phyloP scores from a whole-genome alignment of 2,888 invertebrate species.

The Agriopis marginaria region DNA sequence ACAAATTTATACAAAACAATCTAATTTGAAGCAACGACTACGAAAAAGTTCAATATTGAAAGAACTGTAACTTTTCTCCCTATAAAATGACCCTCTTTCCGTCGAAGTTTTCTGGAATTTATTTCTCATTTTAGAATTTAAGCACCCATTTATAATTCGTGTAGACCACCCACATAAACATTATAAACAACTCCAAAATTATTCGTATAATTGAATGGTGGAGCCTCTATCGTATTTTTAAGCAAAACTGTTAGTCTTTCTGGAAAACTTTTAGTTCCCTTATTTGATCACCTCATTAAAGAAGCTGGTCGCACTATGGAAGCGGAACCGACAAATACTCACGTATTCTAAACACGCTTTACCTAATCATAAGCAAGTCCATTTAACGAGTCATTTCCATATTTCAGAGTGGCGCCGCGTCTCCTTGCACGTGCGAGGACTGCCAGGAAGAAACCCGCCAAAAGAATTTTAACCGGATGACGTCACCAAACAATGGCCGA shows the following conservation, averaged over 20 bases:
- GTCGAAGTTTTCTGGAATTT: neutral
- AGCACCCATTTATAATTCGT: neutral
- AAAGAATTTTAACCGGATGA: constrained; percentile 45
- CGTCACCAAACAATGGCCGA: constrained; percentile 46
- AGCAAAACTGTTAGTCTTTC: neutral
- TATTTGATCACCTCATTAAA: neutral
- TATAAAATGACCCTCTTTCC: neutral
- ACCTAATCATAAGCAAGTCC: constrained; percentile 20
- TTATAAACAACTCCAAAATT: neutral
- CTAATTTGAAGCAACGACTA: neutral
- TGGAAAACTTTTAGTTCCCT: neutral
- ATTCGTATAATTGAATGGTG: neutral
- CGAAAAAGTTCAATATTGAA: neutral
- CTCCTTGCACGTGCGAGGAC: constrained; percentile 80
- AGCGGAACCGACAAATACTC: neutral
- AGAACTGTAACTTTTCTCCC: no score
- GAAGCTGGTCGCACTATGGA: neutral
- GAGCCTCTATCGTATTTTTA: neutral
- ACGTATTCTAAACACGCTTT: constrained; percentile 18
- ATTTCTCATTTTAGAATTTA: neutral
- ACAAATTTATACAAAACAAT: no score
- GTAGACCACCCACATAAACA: constrained; percentile 15
- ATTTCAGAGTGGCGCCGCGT: constrained; percentile 79
- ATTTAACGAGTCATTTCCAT: constrained; percentile 12
- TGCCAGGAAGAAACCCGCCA: constrained; percentile 64